These are phyloP conservation scores for Dinoponera quadriceps DNA, from an alignment of 1,140 invertebrate genomes.

Conservation along the genomic window DNA sequence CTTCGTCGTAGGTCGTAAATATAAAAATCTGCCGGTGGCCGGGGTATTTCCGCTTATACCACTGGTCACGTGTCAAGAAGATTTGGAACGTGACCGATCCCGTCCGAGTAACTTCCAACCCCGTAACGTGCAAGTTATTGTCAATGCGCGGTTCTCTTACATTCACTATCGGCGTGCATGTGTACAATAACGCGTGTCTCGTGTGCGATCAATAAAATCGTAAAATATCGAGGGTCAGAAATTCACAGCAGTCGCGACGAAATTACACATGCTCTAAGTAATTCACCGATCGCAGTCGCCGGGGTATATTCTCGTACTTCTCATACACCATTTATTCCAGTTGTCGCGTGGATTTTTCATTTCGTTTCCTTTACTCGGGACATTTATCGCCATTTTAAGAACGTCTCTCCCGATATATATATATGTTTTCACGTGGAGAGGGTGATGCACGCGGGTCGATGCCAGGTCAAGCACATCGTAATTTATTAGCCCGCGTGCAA, in stretches of 20 bases:
- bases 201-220: slow-evolving; percentile 19
- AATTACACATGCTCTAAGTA: too few species aligned
- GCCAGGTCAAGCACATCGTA: slow-evolving; percentile 54
- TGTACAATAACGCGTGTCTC: neutral
- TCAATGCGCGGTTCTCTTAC: neutral
- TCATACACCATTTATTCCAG: neutral
- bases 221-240: neutral
- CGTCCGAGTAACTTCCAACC: neutral
- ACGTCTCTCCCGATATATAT: neutral
- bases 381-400: slow-evolving; percentile 10
- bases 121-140: slow-evolving; percentile 6
- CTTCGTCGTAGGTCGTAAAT: neutral
- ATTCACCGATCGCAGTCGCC: neutral
- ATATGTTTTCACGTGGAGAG: neutral
- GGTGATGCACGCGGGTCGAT: slow-evolving; percentile 57
- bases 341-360: slow-evolving; percentile 3
- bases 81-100: slow-evolving; percentile 39
- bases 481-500: slow-evolving; percentile 61
- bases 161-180: neutral
- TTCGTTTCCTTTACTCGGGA: neutral
- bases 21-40: slow-evolving; percentile 5
- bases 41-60: slow-evolving; percentile 30
- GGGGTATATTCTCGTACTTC: neutral
- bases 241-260: slow-evolving; percentile 2
- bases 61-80: slow-evolving; percentile 26